Percentiles rank a stretch among this genome's conserved stretches.
phyloP scores from a whole-genome alignment of 1,140 invertebrate species.

The Dufourea novaeangliae region DNA sequence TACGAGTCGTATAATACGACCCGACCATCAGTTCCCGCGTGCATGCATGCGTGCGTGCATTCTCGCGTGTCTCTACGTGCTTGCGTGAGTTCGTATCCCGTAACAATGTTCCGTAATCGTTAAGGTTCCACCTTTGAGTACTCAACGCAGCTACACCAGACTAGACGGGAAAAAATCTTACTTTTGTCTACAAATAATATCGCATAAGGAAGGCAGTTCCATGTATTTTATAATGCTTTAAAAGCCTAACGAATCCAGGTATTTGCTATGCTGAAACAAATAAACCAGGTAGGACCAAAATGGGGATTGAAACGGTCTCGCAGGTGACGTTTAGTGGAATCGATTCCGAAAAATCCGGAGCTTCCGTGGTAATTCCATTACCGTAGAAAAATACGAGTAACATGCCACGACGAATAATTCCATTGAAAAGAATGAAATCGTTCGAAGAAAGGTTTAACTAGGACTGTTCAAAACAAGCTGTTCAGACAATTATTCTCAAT shows the following conservation, averaged over 20 bases:
- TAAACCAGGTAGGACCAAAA: no score
- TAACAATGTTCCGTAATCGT: constrained; percentile 64
- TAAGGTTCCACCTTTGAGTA: constrained; percentile 50
- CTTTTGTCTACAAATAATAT: not conserved
- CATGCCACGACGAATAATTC: not conserved
- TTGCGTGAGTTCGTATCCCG: constrained; percentile 57
- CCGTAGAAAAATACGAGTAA: no score
- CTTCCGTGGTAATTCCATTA: not conserved
- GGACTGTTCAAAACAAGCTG: not conserved
- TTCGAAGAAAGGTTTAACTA: no score
- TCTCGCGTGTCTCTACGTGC: constrained; percentile 55
- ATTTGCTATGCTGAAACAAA: no score
- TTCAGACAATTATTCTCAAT: no score
- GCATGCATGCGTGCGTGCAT: constrained; percentile 41
- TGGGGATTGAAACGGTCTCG: no score
- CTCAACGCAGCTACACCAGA: constrained; percentile 14
- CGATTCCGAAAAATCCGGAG: not conserved
- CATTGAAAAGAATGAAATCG: no score
- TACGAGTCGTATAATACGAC: no score
- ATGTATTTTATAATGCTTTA: not conserved
- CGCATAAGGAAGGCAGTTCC: no score
- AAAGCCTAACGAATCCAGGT: not conserved
- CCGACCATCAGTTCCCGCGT: not conserved
- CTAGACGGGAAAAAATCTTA: constrained; percentile 1
- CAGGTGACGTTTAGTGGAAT: no score